A percentile compares a stretch with the other conserved stretches of the same genome.
Evolutionary conservation across 2,113 vertebrate genomes (phyloP).

Genomic region (Pyxicephalus adspersus): DNA sequence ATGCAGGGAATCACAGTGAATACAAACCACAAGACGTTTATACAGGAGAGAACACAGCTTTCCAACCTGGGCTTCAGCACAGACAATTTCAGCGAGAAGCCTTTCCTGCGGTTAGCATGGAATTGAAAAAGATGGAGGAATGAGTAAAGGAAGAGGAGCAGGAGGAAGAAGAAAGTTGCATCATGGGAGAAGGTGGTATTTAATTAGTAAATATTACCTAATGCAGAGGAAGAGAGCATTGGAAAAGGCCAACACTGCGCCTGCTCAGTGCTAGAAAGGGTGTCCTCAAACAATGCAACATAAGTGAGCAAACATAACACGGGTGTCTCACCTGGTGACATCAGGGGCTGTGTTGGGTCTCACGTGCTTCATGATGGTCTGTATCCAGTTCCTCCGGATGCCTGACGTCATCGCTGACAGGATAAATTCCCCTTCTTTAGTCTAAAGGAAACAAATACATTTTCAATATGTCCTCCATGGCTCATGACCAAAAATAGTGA

Average conservation of each 20-base stretch:
- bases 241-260: too few relatives aligned
- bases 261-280: not conserved
- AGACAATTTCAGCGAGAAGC: constrained; percentile 87
- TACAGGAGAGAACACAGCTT: constrained; percentile 72
- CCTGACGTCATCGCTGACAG: constrained; percentile 97
- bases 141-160: constrained; percentile 56
- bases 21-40: constrained; percentile 72
- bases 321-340: constrained; percentile 85
- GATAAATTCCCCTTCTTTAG: constrained; percentile 87
- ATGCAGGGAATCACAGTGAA: constrained; percentile 66
- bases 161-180: not conserved
- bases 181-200: not conserved
- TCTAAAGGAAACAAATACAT: constrained; percentile 68
- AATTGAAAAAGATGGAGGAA: constrained; percentile 71
- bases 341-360: constrained; percentile 88
- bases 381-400: constrained; percentile 97
- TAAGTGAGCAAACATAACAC: not conserved
- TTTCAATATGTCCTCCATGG: too few relatives aligned
- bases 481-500: too few relatives aligned
- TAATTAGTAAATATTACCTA: not conserved
- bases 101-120: constrained; percentile 84
- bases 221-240: not conserved
- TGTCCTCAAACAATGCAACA: not conserved
- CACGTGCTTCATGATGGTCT: constrained; percentile 95
- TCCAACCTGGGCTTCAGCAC: constrained; percentile 90